Evolutionary conservation across 2,797 vertebrate genomes (phyloP).

Genomic region (Buphagus erythrorhynchus): DNA sequence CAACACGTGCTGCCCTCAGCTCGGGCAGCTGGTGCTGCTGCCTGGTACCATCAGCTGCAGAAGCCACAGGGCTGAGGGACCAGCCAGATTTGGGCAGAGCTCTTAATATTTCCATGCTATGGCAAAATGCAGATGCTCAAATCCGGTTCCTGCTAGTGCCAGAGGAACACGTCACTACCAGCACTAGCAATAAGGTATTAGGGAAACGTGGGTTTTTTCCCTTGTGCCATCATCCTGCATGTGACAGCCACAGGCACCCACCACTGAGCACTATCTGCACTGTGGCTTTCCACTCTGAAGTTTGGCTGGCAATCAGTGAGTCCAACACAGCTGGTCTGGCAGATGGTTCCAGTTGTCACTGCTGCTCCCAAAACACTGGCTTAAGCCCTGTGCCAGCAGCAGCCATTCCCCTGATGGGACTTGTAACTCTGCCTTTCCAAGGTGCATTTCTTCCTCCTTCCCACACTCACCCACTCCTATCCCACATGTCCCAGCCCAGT

Average conservation of each 20-base stretch:
- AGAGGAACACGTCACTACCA: background rate
- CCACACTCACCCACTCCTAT: background rate
- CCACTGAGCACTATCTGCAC: background rate
- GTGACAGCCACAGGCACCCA: fast-evolving
- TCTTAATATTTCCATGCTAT: background rate
- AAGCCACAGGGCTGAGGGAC: background rate
- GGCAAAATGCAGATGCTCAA: background rate
- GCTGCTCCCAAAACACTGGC: background rate
- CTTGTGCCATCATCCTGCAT: background rate
- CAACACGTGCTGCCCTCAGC: background rate
- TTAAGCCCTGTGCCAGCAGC: background rate
- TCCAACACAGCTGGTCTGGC: background rate
- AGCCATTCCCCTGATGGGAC: fast-evolving
- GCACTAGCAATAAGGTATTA: background rate
- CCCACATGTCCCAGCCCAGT: background rate
- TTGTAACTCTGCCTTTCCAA: background rate
- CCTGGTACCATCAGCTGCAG: background rate
- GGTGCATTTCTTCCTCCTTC: background rate
- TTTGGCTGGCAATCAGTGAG: background rate
- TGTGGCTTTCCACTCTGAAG: background rate
- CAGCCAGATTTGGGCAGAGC: background rate
- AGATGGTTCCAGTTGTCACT: background rate
- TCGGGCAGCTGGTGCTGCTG: fast-evolving
- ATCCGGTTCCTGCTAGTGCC: background rate
- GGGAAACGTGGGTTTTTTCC: background rate